Conservation (phyloP, 2,888 invertebrate genomes). For the Drosophila recens region DNA sequence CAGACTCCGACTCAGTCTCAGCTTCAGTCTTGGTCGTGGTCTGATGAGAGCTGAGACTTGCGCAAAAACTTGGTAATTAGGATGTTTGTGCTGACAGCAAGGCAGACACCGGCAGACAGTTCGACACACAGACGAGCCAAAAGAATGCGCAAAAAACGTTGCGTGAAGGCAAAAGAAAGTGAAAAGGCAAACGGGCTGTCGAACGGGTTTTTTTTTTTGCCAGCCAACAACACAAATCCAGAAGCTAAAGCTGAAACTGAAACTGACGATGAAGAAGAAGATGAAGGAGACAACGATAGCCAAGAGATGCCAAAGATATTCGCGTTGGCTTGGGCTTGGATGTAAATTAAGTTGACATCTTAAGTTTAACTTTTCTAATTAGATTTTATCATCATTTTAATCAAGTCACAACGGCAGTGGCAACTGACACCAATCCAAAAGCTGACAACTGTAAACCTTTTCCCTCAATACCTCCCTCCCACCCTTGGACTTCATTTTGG, state of each 20-base stretch:
- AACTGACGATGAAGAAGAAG: conserved; percentile 1
- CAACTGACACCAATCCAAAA: conserved; percentile 25
- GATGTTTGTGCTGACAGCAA: conserved; percentile 74
- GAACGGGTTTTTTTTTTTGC: conserved; percentile 43
- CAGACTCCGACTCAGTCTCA: background rate
- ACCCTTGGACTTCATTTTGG: background rate
- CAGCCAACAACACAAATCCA: conserved; percentile 6
- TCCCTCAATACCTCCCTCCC: conserved; percentile 1
- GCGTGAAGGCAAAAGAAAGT: conserved; percentile 45
- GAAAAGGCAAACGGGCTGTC: conserved; percentile 53
- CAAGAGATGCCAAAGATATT: conserved; percentile 17
- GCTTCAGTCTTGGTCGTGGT: conserved; percentile 12
- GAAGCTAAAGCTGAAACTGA: conserved; percentile 6
- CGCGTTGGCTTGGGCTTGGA: conserved; percentile 2
- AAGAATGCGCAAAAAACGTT: conserved; percentile 24
- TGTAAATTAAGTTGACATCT: conserved; percentile 72
- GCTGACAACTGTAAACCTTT: conserved; percentile 5
- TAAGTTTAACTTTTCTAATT: conserved; percentile 77
- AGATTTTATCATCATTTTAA: conserved; percentile 77
- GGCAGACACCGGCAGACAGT: conserved; percentile 30
- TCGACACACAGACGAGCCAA: conserved; percentile 23
- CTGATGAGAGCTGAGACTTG: conserved; percentile 43
- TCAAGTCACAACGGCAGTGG: conserved; percentile 62
- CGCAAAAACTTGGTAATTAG: conserved; percentile 78
- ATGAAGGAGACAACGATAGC: conserved; percentile 6